These are phyloP conservation scores for Sebastes miniatus DNA, from an alignment of 2,797 vertebrate species.

Conservation along the genomic window DNA sequence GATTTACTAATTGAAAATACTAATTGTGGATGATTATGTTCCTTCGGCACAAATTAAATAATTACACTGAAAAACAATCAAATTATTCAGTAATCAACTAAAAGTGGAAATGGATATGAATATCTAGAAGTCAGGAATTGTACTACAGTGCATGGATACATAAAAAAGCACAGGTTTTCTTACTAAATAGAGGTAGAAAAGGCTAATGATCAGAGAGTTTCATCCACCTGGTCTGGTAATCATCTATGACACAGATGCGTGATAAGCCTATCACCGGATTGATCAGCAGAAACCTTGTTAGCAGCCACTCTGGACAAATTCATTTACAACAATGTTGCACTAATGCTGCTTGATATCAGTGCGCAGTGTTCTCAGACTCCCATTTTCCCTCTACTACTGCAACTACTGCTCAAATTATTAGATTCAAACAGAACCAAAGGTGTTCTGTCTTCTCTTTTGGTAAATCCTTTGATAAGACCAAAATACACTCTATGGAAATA, in stretches of 20 bases:
- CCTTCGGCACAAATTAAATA: background rate
- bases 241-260: conserved; percentile 43
- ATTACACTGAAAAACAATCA: background rate
- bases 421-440: conserved; percentile 30
- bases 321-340: conserved; percentile 27
- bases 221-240: conserved; percentile 23
- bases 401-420: conserved; percentile 21
- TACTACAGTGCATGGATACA: background rate
- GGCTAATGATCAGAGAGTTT: conserved; percentile 5
- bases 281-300: conserved; percentile 48
- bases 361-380: background rate
- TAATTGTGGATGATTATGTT: conserved; percentile 6
- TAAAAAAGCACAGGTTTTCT: background rate
- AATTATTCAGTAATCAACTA: background rate
- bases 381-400: conserved; percentile 24
- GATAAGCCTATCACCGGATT: conserved; percentile 37
- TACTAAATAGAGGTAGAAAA: background rate
- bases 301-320: conserved; percentile 36
- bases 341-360: conserved; percentile 8
- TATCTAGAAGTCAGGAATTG: background rate
- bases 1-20: background rate
- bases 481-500: background rate
- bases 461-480: background rate
- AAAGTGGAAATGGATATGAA: background rate
- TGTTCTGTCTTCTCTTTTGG: background rate